A percentile compares a stretch with the other conserved stretches of the same genome.
phyloP scores from a whole-genome alignment of 2,797 vertebrate species.

The Coccyzus lansbergi region DNA sequence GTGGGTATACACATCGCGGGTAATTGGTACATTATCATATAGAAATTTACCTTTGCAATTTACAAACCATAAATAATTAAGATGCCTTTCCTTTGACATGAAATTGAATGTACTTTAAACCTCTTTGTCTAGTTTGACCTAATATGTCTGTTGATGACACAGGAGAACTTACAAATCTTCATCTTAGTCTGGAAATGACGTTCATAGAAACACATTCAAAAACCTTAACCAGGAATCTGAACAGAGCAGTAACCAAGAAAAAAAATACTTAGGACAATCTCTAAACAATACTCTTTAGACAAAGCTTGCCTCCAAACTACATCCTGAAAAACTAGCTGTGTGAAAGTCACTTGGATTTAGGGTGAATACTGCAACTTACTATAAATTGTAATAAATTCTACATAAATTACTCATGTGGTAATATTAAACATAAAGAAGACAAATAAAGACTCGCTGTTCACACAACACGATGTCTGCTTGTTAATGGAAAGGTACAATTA shows the following conservation, averaged over 20 bases:
- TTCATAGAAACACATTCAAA: not conserved
- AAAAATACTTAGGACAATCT: not conserved
- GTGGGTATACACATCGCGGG: not conserved
- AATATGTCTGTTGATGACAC: not conserved
- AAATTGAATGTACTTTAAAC: not conserved
- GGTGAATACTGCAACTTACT: not conserved
- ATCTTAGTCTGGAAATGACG: not conserved
- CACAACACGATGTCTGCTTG: rapidly evolving
- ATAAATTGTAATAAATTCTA: not conserved
- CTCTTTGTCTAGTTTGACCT: not conserved
- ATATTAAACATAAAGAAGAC: not conserved
- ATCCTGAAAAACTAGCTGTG: not conserved
- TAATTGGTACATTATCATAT: not conserved
- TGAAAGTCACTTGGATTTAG: not conserved
- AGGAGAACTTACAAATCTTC: not conserved
- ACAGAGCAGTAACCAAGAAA: not conserved
- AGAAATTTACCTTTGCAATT: not conserved
- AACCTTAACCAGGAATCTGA: not conserved
- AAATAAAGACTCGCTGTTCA: not conserved
- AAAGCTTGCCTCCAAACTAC: not conserved
- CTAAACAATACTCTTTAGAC: not conserved
- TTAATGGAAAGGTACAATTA: not conserved
- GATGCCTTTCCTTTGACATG: not conserved
- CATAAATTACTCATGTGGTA: not conserved
- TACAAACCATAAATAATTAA: not conserved